Evolutionary conservation across 2,888 invertebrate genomes (phyloP), one percentile per base, ranked within the genome.

Genomic region (Xiphydria camelus): DNA sequence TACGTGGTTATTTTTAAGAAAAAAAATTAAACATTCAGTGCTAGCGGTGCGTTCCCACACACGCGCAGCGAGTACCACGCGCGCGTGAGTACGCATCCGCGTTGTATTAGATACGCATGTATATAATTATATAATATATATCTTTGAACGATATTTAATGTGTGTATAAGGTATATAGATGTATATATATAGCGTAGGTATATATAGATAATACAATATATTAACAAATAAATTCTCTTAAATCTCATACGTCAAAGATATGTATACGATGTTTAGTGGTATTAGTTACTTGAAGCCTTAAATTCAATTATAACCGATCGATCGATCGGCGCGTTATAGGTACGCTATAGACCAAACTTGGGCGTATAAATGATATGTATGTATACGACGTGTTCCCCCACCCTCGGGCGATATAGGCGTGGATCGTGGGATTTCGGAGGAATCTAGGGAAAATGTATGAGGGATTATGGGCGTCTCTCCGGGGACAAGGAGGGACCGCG

Each of bases 311-410:
- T n/a, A n/a, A n/a, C n/a, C n/a, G n/a, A n/a, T n/a, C n/a, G n/a
- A n/a, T n/a, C n/a, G n/a, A n/a, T n/a, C n/a, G n/a, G n/a, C n/a
- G n/a, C n/a, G n/a, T n/a, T n/a, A n/a, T n/a, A n/a, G n/a, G n/a
- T n/a, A n/a, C n/a, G n/a, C n/a, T n/a, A 29, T 14, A 5, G 44
- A 57, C 60, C 31, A 52, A 52, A 55, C 44, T 57, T 59, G 53
- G 52, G 55, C 50, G 53, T 64, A 55, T 53, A 55, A 60, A 64
- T 61, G 61, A 63, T 64, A 64, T 61, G 62, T 61, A n/a, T n/a
- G n/a, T n/a, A n/a, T n/a, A n/a, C n/a, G n/a, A n/a, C n/a, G n/a
- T n/a, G n/a, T n/a, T n/a, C n/a, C n/a, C n/a, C n/a, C n/a, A n/a
- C n/a, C n/a, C n/a, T n/a, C n/a, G n/a, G n/a, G n/a, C n/a, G n/a